Base-by-base conservation (phyloP, 2,113 vertebrate species). In the Microcebus tavaratra region DNA sequence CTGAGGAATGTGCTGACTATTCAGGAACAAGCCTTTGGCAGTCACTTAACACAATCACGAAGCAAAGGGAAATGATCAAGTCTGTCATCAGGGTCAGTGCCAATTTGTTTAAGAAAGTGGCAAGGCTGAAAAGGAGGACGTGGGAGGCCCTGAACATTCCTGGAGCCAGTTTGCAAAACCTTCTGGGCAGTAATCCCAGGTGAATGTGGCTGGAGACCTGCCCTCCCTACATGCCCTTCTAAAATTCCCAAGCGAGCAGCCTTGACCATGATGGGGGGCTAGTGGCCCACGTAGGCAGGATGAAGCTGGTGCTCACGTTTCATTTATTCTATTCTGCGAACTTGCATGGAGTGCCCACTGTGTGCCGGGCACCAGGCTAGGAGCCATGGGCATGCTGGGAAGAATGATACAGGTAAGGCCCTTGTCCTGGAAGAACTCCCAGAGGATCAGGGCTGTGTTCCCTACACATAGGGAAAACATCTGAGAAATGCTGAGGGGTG, bases 1-100 rank as follows among this genome's bases (percentile, higher is more conserved):
- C 86, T 29, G 70, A 96, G 97, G 98, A 98, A 98, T 98, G 95
- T 98, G 97, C 98, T 98, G 98, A 98, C 95, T 98, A 7, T 75
- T 96, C 93, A 97, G 96, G 95, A 98, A 96, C 45, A 65, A 79
- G 94, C 63, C 94, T 94, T 96, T 97, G 96, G 97, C 96, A 94
- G 93, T 84, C 94, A 94, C 95, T 98, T 91, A 95, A 86, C 80
- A 96, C 89, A 97, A 96, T 97, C 95, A 83, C 0, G 5, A 92
- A 97, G 91, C 95, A 93, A 98, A 96, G 94, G 97, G 97, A 98
- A 97, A 96, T 93, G 97, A 96, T 96, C 78, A 61, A 83, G 96
- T 91, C 83, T 97, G 97, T 98, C 93, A 95, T 93, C 57, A 83
- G 82, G 86, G 91, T 91, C 91, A 83, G 91, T 96, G 98, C 94